phyloP scores from a whole-genome alignment of 2,797 vertebrate species.

The Urosaurus nigricauda region DNA sequence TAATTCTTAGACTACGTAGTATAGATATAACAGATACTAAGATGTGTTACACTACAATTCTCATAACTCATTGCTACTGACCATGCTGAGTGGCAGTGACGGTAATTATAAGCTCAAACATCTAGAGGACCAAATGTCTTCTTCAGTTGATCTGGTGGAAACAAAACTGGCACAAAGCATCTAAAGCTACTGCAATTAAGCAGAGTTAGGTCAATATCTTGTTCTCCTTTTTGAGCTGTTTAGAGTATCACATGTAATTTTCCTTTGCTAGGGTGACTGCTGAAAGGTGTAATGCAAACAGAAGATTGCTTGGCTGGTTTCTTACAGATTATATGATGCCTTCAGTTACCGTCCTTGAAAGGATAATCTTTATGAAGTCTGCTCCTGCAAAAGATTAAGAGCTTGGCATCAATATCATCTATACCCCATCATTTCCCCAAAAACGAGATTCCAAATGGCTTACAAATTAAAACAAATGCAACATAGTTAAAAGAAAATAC shows the following conservation, averaged over 20 bases:
- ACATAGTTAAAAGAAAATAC: too few relatives aligned
- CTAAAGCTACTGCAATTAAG: too few relatives aligned
- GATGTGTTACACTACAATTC: not conserved
- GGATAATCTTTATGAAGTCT: conserved; percentile 24
- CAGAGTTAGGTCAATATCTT: not conserved
- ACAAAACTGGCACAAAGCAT: not conserved
- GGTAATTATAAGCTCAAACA: not conserved
- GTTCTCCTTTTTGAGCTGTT: not conserved
- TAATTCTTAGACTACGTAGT: not conserved
- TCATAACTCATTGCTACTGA: not conserved
- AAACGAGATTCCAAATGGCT: too few relatives aligned
- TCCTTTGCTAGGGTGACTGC: not conserved
- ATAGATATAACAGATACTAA: too few relatives aligned
- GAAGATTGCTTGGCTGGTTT: not conserved
- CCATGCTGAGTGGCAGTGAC: not conserved
- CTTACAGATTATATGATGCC: not conserved
- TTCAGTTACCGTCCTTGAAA: conserved; percentile 12
- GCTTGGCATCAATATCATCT: not conserved
- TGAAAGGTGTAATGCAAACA: too few relatives aligned
- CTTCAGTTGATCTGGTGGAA: not conserved
- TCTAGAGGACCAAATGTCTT: not conserved
- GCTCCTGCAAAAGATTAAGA: not conserved
- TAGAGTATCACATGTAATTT: not conserved
- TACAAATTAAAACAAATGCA: too few relatives aligned
- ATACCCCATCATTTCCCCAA: too few relatives aligned